A percentile compares a stretch with the other conserved stretches of the same genome.
Evolutionary conservation across 2,888 invertebrate species (phyloP).

Genomic region (Trachelus iudaicus): DNA sequence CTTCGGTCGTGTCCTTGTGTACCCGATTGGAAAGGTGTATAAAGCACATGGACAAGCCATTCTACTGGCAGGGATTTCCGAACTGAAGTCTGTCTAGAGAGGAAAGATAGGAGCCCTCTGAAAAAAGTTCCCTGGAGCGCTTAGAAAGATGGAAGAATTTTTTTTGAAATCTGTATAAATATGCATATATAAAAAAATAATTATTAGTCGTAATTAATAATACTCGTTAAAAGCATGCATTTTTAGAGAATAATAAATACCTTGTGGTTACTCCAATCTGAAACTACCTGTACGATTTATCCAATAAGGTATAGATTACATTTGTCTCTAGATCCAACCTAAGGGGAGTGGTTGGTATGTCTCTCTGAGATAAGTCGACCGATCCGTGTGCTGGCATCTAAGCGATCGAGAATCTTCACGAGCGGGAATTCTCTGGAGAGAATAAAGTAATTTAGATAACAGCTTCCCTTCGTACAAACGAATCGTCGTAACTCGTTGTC

Average conservation of each 20-base stretch:
- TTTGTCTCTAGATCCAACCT: background rate
- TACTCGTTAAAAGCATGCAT: background rate
- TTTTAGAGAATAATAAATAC: background rate
- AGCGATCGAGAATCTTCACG: background rate
- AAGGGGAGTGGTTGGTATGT: background rate
- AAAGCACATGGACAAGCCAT: background rate
- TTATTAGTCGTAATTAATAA: background rate
- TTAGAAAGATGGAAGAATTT: background rate
- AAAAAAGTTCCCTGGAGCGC: background rate
- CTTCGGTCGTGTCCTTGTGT: slow-evolving; percentile 28
- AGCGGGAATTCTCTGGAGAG: slow-evolving; percentile 30
- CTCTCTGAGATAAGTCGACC: background rate
- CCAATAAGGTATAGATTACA: background rate
- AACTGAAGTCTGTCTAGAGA: background rate
- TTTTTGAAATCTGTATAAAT: background rate
- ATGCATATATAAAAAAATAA: background rate
- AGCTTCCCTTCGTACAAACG: slow-evolving; percentile 18
- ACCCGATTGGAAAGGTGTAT: slow-evolving; percentile 24
- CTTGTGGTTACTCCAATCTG: background rate
- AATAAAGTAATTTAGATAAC: slow-evolving; percentile 54
- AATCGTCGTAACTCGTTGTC: background rate
- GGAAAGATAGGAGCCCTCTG: background rate
- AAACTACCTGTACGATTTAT: background rate
- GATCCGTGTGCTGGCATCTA: background rate
- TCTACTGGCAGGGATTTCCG: background rate